Evolutionary conservation across 1,140 invertebrate species (phyloP), one percentile per base, ranked within the genome.

Genomic region (Cryptotermes secundus): DNA sequence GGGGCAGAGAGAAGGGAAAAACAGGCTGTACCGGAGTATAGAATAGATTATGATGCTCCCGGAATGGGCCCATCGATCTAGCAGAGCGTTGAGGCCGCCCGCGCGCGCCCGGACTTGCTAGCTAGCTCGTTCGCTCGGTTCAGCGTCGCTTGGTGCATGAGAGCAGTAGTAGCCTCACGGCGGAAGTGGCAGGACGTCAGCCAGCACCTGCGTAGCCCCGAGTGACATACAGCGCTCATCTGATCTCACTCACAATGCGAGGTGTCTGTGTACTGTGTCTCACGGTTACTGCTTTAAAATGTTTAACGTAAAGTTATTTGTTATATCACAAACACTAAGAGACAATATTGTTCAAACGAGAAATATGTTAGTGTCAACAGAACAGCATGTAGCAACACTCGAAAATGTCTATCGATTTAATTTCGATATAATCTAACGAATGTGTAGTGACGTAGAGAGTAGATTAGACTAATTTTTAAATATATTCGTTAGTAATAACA

Each of bases 11-110:
- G 59, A n/a, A n/a, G 9, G 26, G 26, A 72, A 72, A 26, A 72
- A 72, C 59, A 31, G 59, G 6, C 59, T 72, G 26, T 72, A 72
- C 59, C n/a, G 26, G 53, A 59, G 53, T 59, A 59, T 59, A n/a
- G 53, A 59, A 59, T 59, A 72, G 59, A 72, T 72, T 72, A 72
- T 72, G 59, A 72, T 72, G 59, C 59, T 72, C 59, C 59, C 59
- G 31, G 26, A 72, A n/a, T 72, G 59, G 38, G 59, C 26, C 26
- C 59, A 72, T 72, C 59, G 59, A 72, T 72, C 59, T 72, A 31
- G 6, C n/a, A n/a, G 2, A 9, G n/a, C 59, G 59, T 6, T 26
- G 59, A 26, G 59, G 53, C 19, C 53, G 53, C 53, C 53, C 53
- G 59, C 9, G n/a, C n/a, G 9, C n/a, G 59, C 59, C 59, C n/a